Evolutionary conservation across 2,888 invertebrate species (phyloP).

Genomic region (Koerneria pararmatus): DNA sequence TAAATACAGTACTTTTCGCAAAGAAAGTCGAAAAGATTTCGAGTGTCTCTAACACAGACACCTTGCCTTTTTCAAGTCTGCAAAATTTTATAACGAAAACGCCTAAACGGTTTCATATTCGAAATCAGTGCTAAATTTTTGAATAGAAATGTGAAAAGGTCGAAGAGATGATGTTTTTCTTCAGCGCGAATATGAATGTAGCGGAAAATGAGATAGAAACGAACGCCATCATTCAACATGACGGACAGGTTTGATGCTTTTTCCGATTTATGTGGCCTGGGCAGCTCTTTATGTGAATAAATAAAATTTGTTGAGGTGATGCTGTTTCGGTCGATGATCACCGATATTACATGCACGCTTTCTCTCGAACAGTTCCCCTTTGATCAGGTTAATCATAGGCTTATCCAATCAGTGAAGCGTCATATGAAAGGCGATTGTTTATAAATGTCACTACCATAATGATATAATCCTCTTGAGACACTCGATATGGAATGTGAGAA

Average conservation of each 20-base stretch:
- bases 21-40: too few relatives aligned
- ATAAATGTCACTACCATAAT: constrained; percentile 7
- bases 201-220: constrained; percentile 56
- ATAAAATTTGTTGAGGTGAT: constrained; percentile 25
- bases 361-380: constrained; percentile 53
- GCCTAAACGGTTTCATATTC: too few relatives aligned
- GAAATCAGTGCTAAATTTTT: not conserved
- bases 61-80: too few relatives aligned
- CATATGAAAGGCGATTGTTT: not conserved
- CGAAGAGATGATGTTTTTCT: constrained; percentile 19
- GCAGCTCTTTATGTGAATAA: not conserved
- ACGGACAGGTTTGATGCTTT: constrained; percentile 32
- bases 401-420: not conserved
- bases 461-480: not conserved
- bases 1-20: too few relatives aligned
- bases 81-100: too few relatives aligned
- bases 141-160: not conserved
- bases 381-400: constrained; percentile 37
- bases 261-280: not conserved
- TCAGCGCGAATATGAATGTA: constrained; percentile 56
- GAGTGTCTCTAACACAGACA: too few relatives aligned
- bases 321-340: constrained; percentile 52
- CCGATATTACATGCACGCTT: constrained; percentile 53
- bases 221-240: constrained; percentile 51
- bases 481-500: not conserved